phyloP scores from a whole-genome alignment of 1,140 invertebrate genomes.

The Mamestra configurata region DNA sequence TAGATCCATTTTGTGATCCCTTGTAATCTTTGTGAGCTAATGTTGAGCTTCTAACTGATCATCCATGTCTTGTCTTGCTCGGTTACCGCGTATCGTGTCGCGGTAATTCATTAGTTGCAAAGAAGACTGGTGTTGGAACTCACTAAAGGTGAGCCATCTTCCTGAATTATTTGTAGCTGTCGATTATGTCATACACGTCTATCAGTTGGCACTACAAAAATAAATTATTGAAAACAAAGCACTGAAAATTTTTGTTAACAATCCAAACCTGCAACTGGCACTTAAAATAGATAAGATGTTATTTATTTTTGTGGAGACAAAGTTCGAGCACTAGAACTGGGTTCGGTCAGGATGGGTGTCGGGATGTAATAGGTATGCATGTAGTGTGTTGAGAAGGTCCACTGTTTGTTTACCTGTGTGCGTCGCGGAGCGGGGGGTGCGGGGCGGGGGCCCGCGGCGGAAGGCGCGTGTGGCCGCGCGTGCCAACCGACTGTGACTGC shows the following conservation, averaged over 20 bases:
- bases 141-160: not conserved
- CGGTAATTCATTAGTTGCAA: conserved; percentile 34
- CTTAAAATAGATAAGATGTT: conserved; percentile 55
- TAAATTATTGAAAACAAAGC: conserved; percentile 70
- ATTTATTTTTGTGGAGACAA: conserved; percentile 55
- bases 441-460: conserved; percentile 69
- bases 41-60: not conserved
- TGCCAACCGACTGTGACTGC: conserved; percentile 80
- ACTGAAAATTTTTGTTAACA: conserved; percentile 71
- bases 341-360: conserved; percentile 30
- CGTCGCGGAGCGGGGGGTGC: conserved; percentile 62
- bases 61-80: not conserved
- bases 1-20: not conserved
- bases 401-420: conserved; percentile 76
- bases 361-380: conserved; percentile 45
- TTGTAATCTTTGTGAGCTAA: not conserved
- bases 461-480: conserved; percentile 78
- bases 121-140: conserved; percentile 23
- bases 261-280: conserved; percentile 66
- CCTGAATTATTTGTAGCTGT: conserved; percentile 33
- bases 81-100: not conserved
- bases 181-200: conserved; percentile 65
- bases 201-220: conserved; percentile 74
- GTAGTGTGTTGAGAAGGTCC: conserved; percentile 39
- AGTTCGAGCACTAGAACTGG: conserved; percentile 59